Percentiles rank a stretch among this genome's conserved stretches.
These are phyloP conservation scores for Drosophila pseudotakahashii DNA, from an alignment of 2,888 invertebrate species.

Conservation along the genomic window DNA sequence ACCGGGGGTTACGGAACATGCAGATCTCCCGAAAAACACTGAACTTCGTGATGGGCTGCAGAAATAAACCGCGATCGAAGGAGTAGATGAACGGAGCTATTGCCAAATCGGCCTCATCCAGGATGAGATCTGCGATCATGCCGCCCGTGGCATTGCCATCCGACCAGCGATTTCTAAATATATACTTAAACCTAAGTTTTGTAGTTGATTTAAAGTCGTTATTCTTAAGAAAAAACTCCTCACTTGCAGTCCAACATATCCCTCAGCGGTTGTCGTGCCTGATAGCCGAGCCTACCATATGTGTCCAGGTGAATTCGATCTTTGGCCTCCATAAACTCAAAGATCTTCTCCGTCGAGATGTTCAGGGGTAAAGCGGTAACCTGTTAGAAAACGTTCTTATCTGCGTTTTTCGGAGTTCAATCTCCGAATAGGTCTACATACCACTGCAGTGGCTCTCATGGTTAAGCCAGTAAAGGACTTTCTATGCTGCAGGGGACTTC, in stretches of 20 bases:
- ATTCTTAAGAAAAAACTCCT: not conserved
- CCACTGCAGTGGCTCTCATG: constrained; percentile 71
- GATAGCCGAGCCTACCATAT: constrained; percentile 68
- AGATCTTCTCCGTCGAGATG: constrained; percentile 42
- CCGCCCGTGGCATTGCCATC: constrained; percentile 71
- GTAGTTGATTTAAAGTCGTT: not conserved
- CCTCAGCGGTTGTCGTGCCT: constrained; percentile 53
- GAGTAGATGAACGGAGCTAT: constrained; percentile 55
- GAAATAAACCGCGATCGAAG: constrained; percentile 50
- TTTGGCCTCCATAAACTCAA: constrained; percentile 43
- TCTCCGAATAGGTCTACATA: constrained; percentile 36
- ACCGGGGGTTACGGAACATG: constrained; percentile 86
- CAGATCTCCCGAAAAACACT: constrained; percentile 84
- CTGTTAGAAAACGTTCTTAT: constrained; percentile 29
- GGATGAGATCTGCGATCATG: constrained; percentile 67
- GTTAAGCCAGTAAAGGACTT: constrained; percentile 73
- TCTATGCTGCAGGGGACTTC: constrained; percentile 72
- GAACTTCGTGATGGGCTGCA: constrained; percentile 55
- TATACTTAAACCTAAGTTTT: constrained; percentile 56
- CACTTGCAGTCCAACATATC: constrained; percentile 79
- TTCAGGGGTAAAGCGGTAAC: constrained; percentile 57
- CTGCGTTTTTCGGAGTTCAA: too few relatives aligned
- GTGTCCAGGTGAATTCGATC: constrained; percentile 64
- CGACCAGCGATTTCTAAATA: constrained; percentile 70
- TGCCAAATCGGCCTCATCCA: constrained; percentile 67